phyloP scores from a whole-genome alignment of 2,797 vertebrate species.

The Chelon auratus region DNA sequence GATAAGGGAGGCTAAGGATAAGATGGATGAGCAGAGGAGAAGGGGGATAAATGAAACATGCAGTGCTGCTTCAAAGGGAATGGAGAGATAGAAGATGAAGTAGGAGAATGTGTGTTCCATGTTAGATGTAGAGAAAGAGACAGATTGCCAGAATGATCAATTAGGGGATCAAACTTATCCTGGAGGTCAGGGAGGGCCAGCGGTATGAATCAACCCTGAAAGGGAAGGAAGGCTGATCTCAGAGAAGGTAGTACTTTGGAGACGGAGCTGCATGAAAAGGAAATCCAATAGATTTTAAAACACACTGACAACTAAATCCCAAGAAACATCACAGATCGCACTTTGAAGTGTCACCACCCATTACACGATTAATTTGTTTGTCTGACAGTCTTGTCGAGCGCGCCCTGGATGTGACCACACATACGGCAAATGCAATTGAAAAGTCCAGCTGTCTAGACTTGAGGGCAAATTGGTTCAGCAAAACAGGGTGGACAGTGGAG shows the following conservation, averaged over 20 bases:
- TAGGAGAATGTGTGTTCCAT: conserved; percentile 35
- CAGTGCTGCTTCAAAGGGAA: conserved; percentile 70
- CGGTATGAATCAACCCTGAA: conserved; percentile 4
- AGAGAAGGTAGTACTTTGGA: conserved; percentile 32
- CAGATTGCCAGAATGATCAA: conserved; percentile 64
- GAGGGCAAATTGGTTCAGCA: conserved; percentile 63
- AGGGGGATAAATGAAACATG: conserved; percentile 58
- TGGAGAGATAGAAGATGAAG: conserved; percentile 50
- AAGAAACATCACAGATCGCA: conserved; percentile 1
- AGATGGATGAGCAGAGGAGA: conserved; percentile 55
- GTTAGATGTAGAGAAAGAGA: conserved; percentile 52
- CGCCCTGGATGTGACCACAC: conserved; percentile 49
- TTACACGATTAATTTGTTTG: conserved; percentile 54
- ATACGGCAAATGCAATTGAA: conserved; percentile 52
- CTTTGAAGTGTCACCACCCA: conserved; percentile 55
- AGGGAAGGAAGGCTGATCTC: conserved; percentile 23
- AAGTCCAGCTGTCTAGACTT: conserved; percentile 64
- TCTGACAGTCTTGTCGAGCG: conserved; percentile 20
- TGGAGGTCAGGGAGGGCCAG: conserved; percentile 27
- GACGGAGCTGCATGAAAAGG: conserved; percentile 24
- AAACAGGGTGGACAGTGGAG: conserved; percentile 51
- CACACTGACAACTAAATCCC: conserved; percentile 26
- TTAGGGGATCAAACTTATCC: conserved; percentile 64
- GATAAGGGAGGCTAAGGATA: conserved; percentile 42
- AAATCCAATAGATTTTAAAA: conserved; percentile 55